phyloP scores from a whole-genome alignment of 1,140 invertebrate genomes.

The Euschistus heros region DNA sequence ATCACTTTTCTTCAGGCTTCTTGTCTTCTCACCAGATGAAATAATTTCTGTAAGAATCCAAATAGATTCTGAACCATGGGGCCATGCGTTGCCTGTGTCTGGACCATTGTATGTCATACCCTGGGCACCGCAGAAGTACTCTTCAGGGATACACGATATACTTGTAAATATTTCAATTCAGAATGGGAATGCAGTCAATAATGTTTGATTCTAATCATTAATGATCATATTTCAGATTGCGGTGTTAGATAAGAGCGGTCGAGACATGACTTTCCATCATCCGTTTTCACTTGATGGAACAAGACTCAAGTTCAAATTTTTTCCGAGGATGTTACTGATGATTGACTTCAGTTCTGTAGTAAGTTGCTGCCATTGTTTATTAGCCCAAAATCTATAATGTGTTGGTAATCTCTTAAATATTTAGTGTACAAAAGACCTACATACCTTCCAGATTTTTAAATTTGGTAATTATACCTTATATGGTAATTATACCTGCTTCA shows the following conservation, averaged over 20 bases:
- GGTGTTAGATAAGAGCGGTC: slow-evolving; percentile 48
- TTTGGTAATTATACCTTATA: too few species aligned
- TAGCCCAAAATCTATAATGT: too few species aligned
- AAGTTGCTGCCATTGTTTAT: slow-evolving; percentile 37
- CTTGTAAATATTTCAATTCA: slow-evolving; percentile 38
- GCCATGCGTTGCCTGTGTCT: slow-evolving; percentile 33
- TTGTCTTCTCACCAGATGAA: slow-evolving; percentile 57
- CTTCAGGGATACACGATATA: slow-evolving; percentile 56
- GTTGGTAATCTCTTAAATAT: too few species aligned
- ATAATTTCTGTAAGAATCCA: slow-evolving; percentile 52
- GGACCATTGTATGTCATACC: slow-evolving; percentile 57
- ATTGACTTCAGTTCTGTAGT: slow-evolving; percentile 58
- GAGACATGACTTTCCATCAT: slow-evolving; percentile 47
- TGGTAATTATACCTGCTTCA: too few species aligned
- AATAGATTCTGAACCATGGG: slow-evolving; percentile 53
- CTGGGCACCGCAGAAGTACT: slow-evolving; percentile 60
- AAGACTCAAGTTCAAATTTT: slow-evolving; percentile 49
- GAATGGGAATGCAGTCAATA: neutral
- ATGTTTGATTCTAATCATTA: neutral
- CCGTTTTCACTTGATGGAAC: slow-evolving; percentile 68
- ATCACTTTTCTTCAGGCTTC: slow-evolving; percentile 41
- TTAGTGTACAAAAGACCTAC: too few species aligned
- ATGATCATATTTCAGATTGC: slow-evolving; percentile 40
- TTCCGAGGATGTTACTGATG: slow-evolving; percentile 62
- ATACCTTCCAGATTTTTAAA: too few species aligned